Conservation (phyloP, 2,888 invertebrate genomes). For the Philaethria dido region DNA sequence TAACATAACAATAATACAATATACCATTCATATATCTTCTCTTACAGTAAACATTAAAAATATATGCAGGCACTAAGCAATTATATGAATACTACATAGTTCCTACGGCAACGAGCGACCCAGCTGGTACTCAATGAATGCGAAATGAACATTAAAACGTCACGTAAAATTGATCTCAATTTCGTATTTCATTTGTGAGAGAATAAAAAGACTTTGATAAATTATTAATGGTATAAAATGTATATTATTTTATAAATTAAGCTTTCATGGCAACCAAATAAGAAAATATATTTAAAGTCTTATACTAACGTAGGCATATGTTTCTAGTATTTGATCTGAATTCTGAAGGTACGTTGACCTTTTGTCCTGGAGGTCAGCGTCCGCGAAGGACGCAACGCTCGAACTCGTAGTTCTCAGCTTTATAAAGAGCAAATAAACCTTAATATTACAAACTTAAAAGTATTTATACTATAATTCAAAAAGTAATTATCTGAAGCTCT, state of each 20-base stretch:
- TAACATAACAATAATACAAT: too few relatives aligned
- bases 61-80: conserved; percentile 21
- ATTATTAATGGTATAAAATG: background rate
- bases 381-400: background rate
- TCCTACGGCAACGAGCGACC: conserved; percentile 1
- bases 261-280: background rate
- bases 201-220: background rate
- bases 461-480: background rate
- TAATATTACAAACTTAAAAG: background rate
- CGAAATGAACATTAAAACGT: conserved; percentile 18
- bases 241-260: too few relatives aligned
- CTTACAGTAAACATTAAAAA: conserved; percentile 12
- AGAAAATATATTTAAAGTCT: background rate
- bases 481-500: background rate
- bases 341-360: conserved; percentile 6
- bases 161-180: background rate
- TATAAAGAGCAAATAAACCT: conserved; percentile 6
- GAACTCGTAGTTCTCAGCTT: background rate
- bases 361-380: conserved; percentile 1
- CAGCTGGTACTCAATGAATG: conserved; percentile 16
- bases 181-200: background rate
- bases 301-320: background rate
- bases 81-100: conserved; percentile 8
- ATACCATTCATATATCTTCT: too few relatives aligned
- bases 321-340: conserved; percentile 1